A percentile compares a stretch with the other conserved stretches of the same genome.
phyloP scores from a whole-genome alignment of 2,113 vertebrate genomes.

The Carassius auratus region DNA sequence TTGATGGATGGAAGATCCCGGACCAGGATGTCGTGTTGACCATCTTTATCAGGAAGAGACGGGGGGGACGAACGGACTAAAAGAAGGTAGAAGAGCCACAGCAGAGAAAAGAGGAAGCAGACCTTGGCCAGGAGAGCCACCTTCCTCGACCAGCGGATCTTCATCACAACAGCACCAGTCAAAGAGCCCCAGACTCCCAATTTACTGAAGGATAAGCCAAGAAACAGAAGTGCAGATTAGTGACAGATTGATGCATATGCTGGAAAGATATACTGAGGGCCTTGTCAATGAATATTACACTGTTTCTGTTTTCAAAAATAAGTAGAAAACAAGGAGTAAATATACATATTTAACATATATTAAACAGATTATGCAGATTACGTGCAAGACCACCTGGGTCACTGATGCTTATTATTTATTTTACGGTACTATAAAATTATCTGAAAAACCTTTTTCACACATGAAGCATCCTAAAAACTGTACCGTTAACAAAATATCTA shows the following conservation, averaged over 20 bases:
- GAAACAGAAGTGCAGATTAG: not conserved
- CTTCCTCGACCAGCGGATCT: slow-evolving; percentile 81
- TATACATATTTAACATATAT: too few relatives aligned
- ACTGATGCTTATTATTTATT: not conserved
- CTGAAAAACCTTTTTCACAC: too few relatives aligned
- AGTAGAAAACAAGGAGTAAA: too few relatives aligned
- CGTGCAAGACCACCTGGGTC: not conserved
- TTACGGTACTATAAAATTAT: too few relatives aligned
- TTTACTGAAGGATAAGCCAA: slow-evolving; percentile 12
- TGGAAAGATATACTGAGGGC: too few relatives aligned
- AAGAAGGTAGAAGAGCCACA: slow-evolving; percentile 83
- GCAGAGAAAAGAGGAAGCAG: slow-evolving; percentile 80
- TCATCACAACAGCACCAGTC: slow-evolving; percentile 68
- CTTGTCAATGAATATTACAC: too few relatives aligned
- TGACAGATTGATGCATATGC: not conserved
- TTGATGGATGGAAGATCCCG: slow-evolving; percentile 57
- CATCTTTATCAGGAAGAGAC: slow-evolving; percentile 66
- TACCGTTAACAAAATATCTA: too few relatives aligned
- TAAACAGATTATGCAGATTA: too few relatives aligned
- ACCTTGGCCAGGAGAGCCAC: slow-evolving; percentile 82
- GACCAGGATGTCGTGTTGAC: slow-evolving; percentile 54
- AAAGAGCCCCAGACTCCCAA: slow-evolving; percentile 53
- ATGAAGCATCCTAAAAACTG: too few relatives aligned
- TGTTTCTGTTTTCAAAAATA: too few relatives aligned
- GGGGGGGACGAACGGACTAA: slow-evolving; percentile 75